Percentiles rank a stretch among this genome's conserved stretches.
These are phyloP conservation scores for Heliconius congener DNA, from an alignment of 1,140 invertebrate species.

Conservation along the genomic window DNA sequence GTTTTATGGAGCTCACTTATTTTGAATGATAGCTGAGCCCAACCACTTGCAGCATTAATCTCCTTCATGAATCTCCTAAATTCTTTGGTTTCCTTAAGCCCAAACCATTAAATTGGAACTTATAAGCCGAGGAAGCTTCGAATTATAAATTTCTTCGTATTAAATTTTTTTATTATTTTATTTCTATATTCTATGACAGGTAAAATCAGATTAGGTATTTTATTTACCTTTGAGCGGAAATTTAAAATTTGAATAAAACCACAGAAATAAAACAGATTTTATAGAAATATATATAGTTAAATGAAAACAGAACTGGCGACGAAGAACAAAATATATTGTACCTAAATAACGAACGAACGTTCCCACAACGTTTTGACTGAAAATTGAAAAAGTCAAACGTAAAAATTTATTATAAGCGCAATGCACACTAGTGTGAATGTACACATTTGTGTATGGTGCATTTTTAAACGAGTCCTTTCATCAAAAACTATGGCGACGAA, in stretches of 20 bases:
- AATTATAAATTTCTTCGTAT: not conserved
- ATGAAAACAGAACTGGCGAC: not conserved
- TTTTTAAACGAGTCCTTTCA: slow-evolving; percentile 54
- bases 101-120: not conserved
- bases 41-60: slow-evolving; percentile 75
- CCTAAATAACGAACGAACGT: slow-evolving; percentile 4
- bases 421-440: slow-evolving; percentile 41
- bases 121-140: not conserved
- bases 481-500: slow-evolving; percentile 58
- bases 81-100: slow-evolving; percentile 35
- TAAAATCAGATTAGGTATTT: not conserved
- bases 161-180: not conserved
- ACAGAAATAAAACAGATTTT: not conserved
- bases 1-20: slow-evolving; percentile 73
- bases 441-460: slow-evolving; percentile 59
- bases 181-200: too few species aligned
- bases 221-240: not conserved
- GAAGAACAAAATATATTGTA: slow-evolving; percentile 4
- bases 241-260: not conserved
- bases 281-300: not conserved
- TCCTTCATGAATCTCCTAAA: slow-evolving; percentile 64
- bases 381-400: slow-evolving; percentile 9
- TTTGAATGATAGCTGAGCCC: slow-evolving; percentile 74
- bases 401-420: slow-evolving; percentile 22
- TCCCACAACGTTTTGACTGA: not conserved